Evolutionary conservation across 1,140 invertebrate genomes (phyloP), one percentile per base, ranked within the genome.

Genomic region (Meloidogyne exigua): DNA sequence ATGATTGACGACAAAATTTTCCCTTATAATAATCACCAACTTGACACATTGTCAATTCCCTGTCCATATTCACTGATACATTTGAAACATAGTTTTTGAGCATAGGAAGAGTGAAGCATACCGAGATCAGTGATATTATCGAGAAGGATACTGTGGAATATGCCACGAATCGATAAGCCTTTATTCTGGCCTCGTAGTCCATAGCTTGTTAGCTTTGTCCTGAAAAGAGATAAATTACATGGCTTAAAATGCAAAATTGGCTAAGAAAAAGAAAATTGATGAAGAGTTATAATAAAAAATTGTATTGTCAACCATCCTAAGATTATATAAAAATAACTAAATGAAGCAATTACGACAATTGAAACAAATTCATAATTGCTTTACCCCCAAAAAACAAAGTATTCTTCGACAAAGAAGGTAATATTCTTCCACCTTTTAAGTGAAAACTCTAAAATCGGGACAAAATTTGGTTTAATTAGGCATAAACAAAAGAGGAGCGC

Each of bases 21-120:
- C 94, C 13, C 3, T 44, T 2, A 18, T 4, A 5, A 39, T 1
- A 21, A n/a, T 4, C 44, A 42, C 68, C 76, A 74, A 87, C 85
- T 69, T 87, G 84, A 73, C 85, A 86, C 25, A 81, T 77, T 18
- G 39, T 68, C 18, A 86, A 77, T 64, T 86, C 85, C 62, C 80
- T 57, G 68, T 86, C 87, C 57, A 85, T 87, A 77, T 80, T 81
- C 23, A 82, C 72, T 28, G 81, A 75, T 15, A 86, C 84, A 23
- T 79, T 81, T 28, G 85, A 76, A 21, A 86, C 86, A 64, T 87
- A 86, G 44, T 76, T 86, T 78, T 86, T 79, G 18, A 86, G 72
- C 69, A 86, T 86, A 13, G 85, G 85, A 32, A 86, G 78, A 36
- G 85, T 87, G 75, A 86, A 83, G 81, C 83, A 76, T 49, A 86